phyloP scores from a whole-genome alignment of 1,140 invertebrate species.

The Orchestia grillus region DNA sequence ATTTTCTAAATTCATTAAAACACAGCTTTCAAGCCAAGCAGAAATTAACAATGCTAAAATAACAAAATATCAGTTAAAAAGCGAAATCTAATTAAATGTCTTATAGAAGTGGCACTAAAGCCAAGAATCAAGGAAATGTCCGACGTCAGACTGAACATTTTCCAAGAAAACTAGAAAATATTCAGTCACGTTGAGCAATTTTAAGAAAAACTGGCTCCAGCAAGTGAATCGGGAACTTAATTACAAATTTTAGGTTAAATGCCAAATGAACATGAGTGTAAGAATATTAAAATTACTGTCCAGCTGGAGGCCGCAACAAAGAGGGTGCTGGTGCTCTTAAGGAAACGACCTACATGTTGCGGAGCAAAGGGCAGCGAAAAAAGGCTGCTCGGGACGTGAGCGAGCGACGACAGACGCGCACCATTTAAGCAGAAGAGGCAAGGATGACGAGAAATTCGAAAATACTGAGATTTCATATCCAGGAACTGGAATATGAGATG shows the following conservation, averaged over 20 bases:
- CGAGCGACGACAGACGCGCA: neutral
- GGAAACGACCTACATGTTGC: neutral
- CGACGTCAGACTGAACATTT: neutral
- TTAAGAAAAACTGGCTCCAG: neutral
- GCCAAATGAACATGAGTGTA: neutral
- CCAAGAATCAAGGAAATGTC: neutral
- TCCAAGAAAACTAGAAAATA: neutral
- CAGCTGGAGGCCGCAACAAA: neutral
- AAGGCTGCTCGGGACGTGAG: neutral
- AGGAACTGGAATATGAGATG: neutral
- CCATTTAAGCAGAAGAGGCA: constrained; percentile 33
- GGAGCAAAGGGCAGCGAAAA: constrained; percentile 14
- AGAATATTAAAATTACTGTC: neutral
- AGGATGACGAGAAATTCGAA: neutral
- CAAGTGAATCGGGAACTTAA: neutral
- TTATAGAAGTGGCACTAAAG: too few species aligned
- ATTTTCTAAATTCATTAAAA: neutral
- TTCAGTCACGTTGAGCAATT: neutral
- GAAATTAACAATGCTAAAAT: neutral
- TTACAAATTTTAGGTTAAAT: neutral
- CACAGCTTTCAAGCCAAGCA: neutral
- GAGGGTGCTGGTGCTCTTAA: neutral
- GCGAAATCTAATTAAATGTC: neutral
- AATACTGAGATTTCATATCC: neutral
- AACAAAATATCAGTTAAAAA: neutral